These are phyloP conservation scores for Parauchenoglanis ngamensis DNA, from an alignment of 2,797 vertebrate species.

Conservation along the genomic window DNA sequence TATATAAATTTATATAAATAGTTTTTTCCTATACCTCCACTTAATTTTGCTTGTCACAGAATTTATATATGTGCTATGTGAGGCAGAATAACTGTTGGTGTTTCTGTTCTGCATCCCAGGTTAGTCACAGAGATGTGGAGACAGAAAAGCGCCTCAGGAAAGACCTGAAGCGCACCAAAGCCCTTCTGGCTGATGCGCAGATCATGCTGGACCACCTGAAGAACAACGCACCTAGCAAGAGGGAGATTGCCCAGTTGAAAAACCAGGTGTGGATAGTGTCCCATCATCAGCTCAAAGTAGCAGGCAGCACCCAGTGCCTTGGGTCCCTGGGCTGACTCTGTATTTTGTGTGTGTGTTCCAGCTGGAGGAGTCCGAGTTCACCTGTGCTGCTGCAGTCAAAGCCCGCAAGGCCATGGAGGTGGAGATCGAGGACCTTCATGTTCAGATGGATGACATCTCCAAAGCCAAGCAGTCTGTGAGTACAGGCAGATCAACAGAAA, in stretches of 20 bases:
- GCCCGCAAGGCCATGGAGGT: slow-evolving; percentile 96
- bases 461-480: slow-evolving; percentile 90
- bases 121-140: slow-evolving; percentile 86
- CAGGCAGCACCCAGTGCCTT: background rate
- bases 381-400: slow-evolving; percentile 89
- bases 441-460: slow-evolving; percentile 94
- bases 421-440: slow-evolving; percentile 95
- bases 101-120: slow-evolving; percentile 69
- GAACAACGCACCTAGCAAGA: slow-evolving; percentile 95
- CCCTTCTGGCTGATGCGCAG: slow-evolving; percentile 90
- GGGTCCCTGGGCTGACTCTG: background rate
- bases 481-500: slow-evolving; percentile 25
- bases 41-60: background rate
- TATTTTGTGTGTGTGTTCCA: slow-evolving; percentile 59
- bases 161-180: slow-evolving; percentile 95
- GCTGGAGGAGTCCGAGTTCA: slow-evolving; percentile 98
- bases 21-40: background rate
- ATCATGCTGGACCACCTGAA: slow-evolving; percentile 98
- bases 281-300: background rate
- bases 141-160: slow-evolving; percentile 91
- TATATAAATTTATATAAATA: background rate
- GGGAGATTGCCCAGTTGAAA: slow-evolving; percentile 95
- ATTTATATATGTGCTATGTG: background rate
- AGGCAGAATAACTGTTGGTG: background rate
- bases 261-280: slow-evolving; percentile 82